Base-by-base conservation (phyloP, 64 coral and sea anemone genomes). In the Acropora tenuis region DNA sequence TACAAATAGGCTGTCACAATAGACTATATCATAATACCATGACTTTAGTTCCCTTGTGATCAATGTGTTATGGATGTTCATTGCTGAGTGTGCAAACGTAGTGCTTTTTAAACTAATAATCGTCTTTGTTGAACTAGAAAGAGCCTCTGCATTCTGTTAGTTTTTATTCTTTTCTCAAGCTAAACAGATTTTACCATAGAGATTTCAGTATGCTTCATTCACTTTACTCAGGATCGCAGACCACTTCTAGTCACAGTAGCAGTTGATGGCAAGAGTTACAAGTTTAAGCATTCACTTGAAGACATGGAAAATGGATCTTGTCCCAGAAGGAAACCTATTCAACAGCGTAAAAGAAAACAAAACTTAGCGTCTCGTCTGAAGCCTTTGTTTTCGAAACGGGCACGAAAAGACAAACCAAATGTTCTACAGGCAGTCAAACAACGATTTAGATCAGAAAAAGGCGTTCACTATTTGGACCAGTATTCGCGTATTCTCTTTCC, bases 401-500 rank as follows among this genome's bases (percentile, higher is more conserved):
- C 15, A 49, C 55, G 5, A 66, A 85, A 48, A 74, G n/a, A 76
- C 17, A 59, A 13, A 9, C 13, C 5, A 50, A 10, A 50, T 15
- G 41, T 69, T 1, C 75, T 48, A 6, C 71, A 49, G 19, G 6
- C 2, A 11, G 43, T 77, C 6, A 57, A 49, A 30, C 69, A 76
- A 6, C 59, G 50, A 10, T 75, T 85, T 40, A 77, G 47, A 3
- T 86, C 84, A 73, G 74, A 93, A 19, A 57, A 47, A n/a, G 91
- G 76, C 1, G 53, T 76, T 8, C 91, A 93, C 30, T 87, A 77
- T 43, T 68, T 93, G 50, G 95, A 97, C 43, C 69, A 91, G 19
- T 97, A 97, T 49, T 82, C 95, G 2, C 82, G 95, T 8, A 58
- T 87, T 74, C 45, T 97, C 0, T 97, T 97, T 91, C 95, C 95